Evolutionary conservation across 2,888 invertebrate species (phyloP).

Genomic region (Drepanosiphum platanoidis): DNA sequence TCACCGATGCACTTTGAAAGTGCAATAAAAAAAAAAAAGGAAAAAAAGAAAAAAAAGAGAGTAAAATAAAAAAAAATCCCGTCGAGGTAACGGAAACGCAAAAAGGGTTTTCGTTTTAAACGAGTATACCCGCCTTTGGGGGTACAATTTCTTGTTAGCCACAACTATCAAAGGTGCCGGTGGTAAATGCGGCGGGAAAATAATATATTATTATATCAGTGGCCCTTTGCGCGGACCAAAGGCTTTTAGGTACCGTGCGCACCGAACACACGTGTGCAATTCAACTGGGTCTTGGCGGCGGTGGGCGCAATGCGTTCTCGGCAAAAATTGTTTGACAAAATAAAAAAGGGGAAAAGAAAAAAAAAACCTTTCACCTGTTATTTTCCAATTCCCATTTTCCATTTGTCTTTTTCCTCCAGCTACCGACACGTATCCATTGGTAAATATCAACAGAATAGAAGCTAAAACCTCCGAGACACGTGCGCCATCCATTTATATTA

Average conservation of each 20-base stretch:
- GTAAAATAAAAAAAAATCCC: not conserved
- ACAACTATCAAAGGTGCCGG: constrained; percentile 46
- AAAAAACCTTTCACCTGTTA: constrained; percentile 44
- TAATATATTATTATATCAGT: constrained; percentile 51
- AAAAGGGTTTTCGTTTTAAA: constrained; percentile 43
- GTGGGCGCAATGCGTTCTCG: not conserved
- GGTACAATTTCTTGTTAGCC: constrained; percentile 48
- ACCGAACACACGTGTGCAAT: not conserved
- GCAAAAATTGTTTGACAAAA: constrained; percentile 16
- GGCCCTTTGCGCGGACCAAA: constrained; percentile 26
- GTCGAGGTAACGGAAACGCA: not conserved
- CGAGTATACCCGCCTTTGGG: constrained; percentile 7
- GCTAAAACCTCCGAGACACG: constrained; percentile 43
- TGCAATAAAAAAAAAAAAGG: not conserved
- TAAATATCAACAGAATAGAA: constrained; percentile 39
- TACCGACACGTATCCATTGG: constrained; percentile 26
- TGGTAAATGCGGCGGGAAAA: constrained; percentile 12
- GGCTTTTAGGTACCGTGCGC: constrained; percentile 19
- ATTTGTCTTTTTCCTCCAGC: not conserved
- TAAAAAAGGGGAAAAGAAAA: not conserved
- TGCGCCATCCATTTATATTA: constrained; percentile 38
- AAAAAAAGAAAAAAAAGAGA: not conserved
- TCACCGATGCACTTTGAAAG: not conserved
- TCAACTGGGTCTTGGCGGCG: not conserved
- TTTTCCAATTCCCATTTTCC: constrained; percentile 31